Evolutionary conservation across 2,888 invertebrate genomes (phyloP), one percentile per base, ranked within the genome.

Genomic region (Thalpophila matura): DNA sequence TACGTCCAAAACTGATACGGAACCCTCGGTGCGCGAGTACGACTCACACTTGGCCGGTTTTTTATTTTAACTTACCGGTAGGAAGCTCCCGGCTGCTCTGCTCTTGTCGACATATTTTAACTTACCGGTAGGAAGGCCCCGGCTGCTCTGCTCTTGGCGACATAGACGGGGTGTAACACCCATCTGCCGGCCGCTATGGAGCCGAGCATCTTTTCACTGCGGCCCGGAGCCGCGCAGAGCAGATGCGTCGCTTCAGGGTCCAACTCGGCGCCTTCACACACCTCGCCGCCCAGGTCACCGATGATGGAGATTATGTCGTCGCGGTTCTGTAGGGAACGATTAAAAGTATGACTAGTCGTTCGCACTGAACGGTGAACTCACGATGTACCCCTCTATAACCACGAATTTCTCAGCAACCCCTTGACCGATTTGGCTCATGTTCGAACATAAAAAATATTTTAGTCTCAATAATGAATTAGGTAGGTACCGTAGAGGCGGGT

Each of bases 181-280:
- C 98, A 99, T 80, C 97, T 97, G 16, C 99, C 99, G 0, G 97
- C 96, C 0, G 99, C 98, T 64, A 99, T 96, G 61, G 97, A 97
- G 0, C 97, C 97, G 24, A 99, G 93, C 91, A 98, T 96, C 93
- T 99, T 99, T 94, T 99, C 99, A 85, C 98, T 98, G 60, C 98
- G 96, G 7, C 96, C 95, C 0, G 97, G 96, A 81, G 96, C 96
- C 42, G 96, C 95, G 76, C 98, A 97, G 27, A 99, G 92, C 20
- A 99, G 91, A 86, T 99, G 99, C 0, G 98, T 98, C 0, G 91
- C 91, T 0, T 89, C 88, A 0, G 95, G 90, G 84, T 98, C 91
- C 14, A 89, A 47, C 58, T 92, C 93, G 0, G 86, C 77, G 0
- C 95, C 91, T 7, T 96, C 95, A 9, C 96, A 95, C 9, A 97